Evolutionary conservation across 2,888 invertebrate genomes (phyloP).

Genomic region (Tillus elongatus): DNA sequence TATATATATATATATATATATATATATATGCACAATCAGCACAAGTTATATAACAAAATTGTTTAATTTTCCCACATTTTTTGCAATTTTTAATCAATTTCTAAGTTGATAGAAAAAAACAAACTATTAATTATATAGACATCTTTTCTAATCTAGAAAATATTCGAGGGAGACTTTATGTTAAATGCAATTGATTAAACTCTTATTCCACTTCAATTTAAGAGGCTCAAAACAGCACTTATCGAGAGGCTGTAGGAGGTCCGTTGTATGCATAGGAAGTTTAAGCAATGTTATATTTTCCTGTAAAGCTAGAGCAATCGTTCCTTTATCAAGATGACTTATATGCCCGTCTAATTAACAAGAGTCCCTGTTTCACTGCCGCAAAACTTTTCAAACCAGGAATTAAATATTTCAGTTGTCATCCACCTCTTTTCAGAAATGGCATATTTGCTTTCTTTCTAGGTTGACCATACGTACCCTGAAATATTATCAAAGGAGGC

Average conservation of each 20-base stretch:
- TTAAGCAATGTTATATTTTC: slow-evolving; percentile 10
- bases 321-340: slow-evolving; percentile 18
- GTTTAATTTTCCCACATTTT: too few species aligned
- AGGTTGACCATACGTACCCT: slow-evolving; percentile 21
- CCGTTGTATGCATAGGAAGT: too few species aligned
- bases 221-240: slow-evolving; percentile 14
- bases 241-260: slow-evolving; percentile 11
- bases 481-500: slow-evolving; percentile 13
- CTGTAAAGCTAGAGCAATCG: slow-evolving; percentile 13
- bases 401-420: slow-evolving; percentile 18
- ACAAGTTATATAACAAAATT: too few species aligned
- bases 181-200: too few species aligned
- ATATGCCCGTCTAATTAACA: slow-evolving; percentile 22
- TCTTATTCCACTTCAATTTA: slow-evolving; percentile 16
- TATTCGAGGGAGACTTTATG: too few species aligned
- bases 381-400: slow-evolving; percentile 19
- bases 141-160: too few species aligned
- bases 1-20: too few species aligned
- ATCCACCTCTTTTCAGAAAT: slow-evolving; percentile 20
- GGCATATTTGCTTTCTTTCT: slow-evolving; percentile 19
- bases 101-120: too few species aligned
- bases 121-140: too few species aligned
- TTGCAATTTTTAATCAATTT: too few species aligned
- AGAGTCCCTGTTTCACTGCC: too few species aligned
- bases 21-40: too few species aligned